Conservation (phyloP, 1,140 invertebrate species). For the Physella acuta region DNA sequence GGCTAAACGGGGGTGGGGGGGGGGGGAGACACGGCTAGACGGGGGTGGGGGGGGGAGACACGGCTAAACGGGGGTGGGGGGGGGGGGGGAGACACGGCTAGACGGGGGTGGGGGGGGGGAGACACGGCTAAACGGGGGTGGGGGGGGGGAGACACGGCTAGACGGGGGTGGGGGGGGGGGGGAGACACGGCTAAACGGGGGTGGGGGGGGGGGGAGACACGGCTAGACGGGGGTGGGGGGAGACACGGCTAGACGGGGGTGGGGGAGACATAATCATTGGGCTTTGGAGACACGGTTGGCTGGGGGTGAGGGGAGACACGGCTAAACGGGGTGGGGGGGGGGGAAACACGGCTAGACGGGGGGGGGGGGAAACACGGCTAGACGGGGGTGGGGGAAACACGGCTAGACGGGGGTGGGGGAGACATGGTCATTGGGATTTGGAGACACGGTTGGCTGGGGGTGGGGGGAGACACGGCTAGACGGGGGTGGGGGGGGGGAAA, state of each 20-base stretch:
- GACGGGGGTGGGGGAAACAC: neutral
- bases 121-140: neutral
- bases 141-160: neutral
- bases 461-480: neutral
- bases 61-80: neutral
- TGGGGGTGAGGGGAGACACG: neutral
- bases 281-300: neutral
- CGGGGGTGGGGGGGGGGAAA: neutral
- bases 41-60: neutral
- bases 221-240: no score
- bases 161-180: conserved; percentile 1
- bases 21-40: neutral
- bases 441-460: no score
- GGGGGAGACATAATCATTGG: neutral
- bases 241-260: neutral
- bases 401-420: neutral
- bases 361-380: neutral
- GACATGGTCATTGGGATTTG: neutral
- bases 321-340: neutral
- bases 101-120: neutral
- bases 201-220: neutral
- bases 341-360: neutral
- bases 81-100: neutral
- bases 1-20: neutral
- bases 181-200: neutral